Percentiles rank a stretch among this genome's conserved stretches.
These are phyloP conservation scores for Athetis lepigone DNA, from an alignment of 2,888 invertebrate species.

Conservation along the genomic window DNA sequence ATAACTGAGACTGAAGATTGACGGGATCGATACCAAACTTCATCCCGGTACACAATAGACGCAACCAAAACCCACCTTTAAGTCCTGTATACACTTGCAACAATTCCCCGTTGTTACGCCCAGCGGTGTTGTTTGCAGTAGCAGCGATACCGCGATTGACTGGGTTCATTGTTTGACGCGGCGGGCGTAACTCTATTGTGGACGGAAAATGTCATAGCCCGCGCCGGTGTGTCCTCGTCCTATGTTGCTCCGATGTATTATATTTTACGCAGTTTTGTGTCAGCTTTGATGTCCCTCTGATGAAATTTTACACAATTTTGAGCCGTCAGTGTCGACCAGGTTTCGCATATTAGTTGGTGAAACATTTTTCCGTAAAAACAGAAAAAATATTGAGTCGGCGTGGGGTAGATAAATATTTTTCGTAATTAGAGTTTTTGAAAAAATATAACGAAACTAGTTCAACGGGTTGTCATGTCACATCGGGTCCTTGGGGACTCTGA, in stretches of 20 bases:
- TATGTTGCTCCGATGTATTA: slow-evolving; percentile 49
- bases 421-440: slow-evolving; percentile 40
- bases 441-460: slow-evolving; percentile 45
- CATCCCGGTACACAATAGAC: slow-evolving; percentile 63
- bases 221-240: slow-evolving; percentile 38
- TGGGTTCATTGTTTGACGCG: slow-evolving; percentile 77
- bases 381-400: neutral
- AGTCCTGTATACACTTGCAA: slow-evolving; percentile 69
- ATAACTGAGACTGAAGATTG: slow-evolving; percentile 63
- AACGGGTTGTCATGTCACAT: slow-evolving; percentile 44
- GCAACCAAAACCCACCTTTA: slow-evolving; percentile 66
- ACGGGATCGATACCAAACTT: slow-evolving; percentile 69
- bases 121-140: slow-evolving; percentile 72
- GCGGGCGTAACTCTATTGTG: slow-evolving; percentile 74
- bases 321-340: slow-evolving; percentile 4
- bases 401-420: slow-evolving; percentile 25
- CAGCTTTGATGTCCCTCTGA: slow-evolving; percentile 25
- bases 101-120: slow-evolving; percentile 64
- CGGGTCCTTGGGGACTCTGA: slow-evolving; percentile 44
- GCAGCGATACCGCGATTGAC: slow-evolving; percentile 79
- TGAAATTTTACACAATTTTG: slow-evolving; percentile 31
- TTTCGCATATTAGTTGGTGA: slow-evolving; percentile 32
- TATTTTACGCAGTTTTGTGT: slow-evolving; percentile 53
- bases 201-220: slow-evolving; percentile 71
- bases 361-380: neutral